These are phyloP conservation scores for Karalla daura DNA, from an alignment of 2,797 vertebrate genomes.

Conservation along the genomic window DNA sequence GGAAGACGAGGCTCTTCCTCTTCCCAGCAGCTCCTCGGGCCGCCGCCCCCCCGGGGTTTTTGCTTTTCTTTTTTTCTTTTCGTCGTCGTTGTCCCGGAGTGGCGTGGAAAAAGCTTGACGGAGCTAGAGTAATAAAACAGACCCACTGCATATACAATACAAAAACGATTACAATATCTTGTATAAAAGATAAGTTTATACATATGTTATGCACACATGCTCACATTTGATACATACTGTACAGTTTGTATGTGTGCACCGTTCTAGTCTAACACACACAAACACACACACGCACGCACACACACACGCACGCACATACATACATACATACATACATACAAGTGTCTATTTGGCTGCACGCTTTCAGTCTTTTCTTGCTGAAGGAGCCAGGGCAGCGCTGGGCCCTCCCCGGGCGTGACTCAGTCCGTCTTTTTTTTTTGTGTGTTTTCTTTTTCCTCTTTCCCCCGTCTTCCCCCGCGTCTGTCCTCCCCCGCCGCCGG, in stretches of 20 bases:
- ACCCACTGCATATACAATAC: constrained; percentile 82
- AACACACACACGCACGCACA: constrained; percentile 46
- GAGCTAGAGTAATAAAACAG: constrained; percentile 68
- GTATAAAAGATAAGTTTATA: constrained; percentile 87
- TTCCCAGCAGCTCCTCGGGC: constrained; percentile 60
- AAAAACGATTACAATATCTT: constrained; percentile 86
- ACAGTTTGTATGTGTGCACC: constrained; percentile 81
- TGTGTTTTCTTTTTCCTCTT: too few species aligned
- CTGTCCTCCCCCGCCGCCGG: constrained; percentile 71
- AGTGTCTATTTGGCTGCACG: constrained; percentile 80
- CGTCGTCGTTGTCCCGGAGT: constrained; percentile 43
- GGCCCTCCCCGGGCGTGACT: constrained; percentile 32
- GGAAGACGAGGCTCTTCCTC: constrained; percentile 42
- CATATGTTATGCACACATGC: constrained; percentile 84
- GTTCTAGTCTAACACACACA: constrained; percentile 80
- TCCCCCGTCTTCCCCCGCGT: too few species aligned
- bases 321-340: constrained; percentile 52
- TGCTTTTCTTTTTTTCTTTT: constrained; percentile 40
- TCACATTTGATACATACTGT: constrained; percentile 83
- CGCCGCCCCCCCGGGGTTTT: too few species aligned
- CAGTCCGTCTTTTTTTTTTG: constrained; percentile 45
- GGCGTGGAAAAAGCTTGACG: constrained; percentile 47
- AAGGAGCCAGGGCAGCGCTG: constrained; percentile 35
- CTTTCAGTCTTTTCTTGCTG: constrained; percentile 64
- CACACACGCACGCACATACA: constrained; percentile 11